These are phyloP conservation scores for Seira musarum DNA, from an alignment of 2,888 invertebrate species.

Conservation along the genomic window DNA sequence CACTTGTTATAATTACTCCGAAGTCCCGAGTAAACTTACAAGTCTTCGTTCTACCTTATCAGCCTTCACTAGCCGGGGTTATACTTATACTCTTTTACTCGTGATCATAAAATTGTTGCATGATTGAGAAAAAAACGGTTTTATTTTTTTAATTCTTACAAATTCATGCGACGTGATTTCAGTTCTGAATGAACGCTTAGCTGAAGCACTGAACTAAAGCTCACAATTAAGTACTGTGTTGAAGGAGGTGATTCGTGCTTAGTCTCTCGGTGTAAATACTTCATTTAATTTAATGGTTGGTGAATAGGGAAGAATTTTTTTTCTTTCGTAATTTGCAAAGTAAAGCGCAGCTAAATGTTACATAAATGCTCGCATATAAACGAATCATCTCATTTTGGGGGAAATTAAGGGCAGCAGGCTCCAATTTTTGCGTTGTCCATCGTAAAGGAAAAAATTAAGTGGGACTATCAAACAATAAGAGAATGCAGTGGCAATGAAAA, in stretches of 20 bases:
- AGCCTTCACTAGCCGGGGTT: background rate
- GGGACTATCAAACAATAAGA: background rate
- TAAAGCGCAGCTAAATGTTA: background rate
- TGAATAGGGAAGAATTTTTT: background rate
- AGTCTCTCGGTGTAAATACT: background rate
- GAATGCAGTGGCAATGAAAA: background rate
- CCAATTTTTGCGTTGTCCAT: constrained; percentile 5
- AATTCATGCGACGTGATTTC: constrained; percentile 12
- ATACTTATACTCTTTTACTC: no score
- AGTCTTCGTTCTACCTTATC: background rate
- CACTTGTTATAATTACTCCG: background rate
- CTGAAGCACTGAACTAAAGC: no score
- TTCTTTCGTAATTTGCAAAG: background rate
- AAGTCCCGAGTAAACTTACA: background rate
- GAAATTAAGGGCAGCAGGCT: background rate
- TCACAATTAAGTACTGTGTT: no score
- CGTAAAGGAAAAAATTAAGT: background rate
- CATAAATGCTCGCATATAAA: background rate
- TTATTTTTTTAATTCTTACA: constrained; percentile 11
- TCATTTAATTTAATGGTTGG: constrained; percentile 3
- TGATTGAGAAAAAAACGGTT: constrained; percentile 7
- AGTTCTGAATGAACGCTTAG: background rate
- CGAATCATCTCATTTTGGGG: background rate
- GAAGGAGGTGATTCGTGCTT: constrained; percentile 6
- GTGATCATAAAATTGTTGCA: background rate